Base-by-base conservation (phyloP, 1,140 invertebrate species). In the Drosophila bifasciata region DNA sequence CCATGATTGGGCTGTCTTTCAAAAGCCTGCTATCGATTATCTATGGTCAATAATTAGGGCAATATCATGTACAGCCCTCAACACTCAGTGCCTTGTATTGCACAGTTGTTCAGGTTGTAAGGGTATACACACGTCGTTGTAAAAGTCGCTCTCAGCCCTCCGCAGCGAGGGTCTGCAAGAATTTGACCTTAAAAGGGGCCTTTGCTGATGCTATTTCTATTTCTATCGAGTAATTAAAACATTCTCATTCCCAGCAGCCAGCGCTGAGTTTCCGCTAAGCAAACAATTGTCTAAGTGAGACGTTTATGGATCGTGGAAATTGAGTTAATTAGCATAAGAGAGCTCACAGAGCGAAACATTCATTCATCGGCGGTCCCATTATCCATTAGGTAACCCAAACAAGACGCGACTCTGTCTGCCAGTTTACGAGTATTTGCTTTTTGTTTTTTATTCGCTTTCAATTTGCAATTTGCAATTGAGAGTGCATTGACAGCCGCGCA, bases 271-370 rank as follows among this genome's bases (percentile, higher is more conserved):
- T 86, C 83, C 83, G 83, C 74, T 53, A 64, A 36, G 48, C 58
- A 52, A 21, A 70, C 83, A 88, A 88, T 88, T 83, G 83, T 78
- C 76, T 62, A 56, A 32, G 46, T 60, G 64, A 68, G 78, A 67
- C 74, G 79, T 88, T 88, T 88, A 73, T 83, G 71, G 71, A 89
- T 89, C 84, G 79, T 88, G 84, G 84, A 86, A 89, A 79, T 76
- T 53, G 36, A 79, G 84, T 76, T 83, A 89, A 88, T 88, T 89
- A 83, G 67, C 83, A 83, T 88, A 76, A 36, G 53, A 36, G 53
- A 32, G 46, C 25, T 50, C 19, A 25, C 52, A 21, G 21, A 55
- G 40, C 49, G 16, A 36, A 51, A 17, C 28, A 13, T 36, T 68
- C 40, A 44, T 46, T 39, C 28, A 63, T 41, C 32, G 28, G 25